Base-by-base conservation (phyloP, 1,140 invertebrate genomes). In the Copidosoma floridanum region DNA sequence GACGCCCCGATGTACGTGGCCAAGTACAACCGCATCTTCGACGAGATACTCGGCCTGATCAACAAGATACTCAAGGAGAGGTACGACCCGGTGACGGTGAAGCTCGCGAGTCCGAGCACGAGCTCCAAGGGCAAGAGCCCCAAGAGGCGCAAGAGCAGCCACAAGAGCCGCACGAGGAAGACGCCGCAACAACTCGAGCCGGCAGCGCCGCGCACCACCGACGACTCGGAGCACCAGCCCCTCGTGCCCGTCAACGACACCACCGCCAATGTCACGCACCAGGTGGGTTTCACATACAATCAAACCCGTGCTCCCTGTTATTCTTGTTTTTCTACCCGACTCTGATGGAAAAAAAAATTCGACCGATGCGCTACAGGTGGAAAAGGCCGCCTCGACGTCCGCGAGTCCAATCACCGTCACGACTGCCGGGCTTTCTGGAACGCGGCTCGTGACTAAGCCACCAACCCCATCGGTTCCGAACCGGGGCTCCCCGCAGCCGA, bases 1-100 rank as follows among this genome's bases (percentile, higher is more conserved):
- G 65, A 78, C 57, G 79, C 89, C 18, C 85, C 87, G 1, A 83
- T 88, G 26, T 89, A 90, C 74, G 87, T 90, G 24, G 80, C 85
- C 23, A 90, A 90, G 71, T 91, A 92, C 78, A 93, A 93, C 77
- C 85, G 85, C 65, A 92, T 91, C 71, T 87, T 92, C 32, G 91
- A 93, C 73, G 89, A 85, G 63, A 90, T 92, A 64, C 81, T 92
- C 41, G 85, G 84, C 24, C 84, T 88, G 60, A 91, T 93, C 71
- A 92, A 92, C 75, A 85, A 86, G 64, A 88, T 91, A 46, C 75
- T 93, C 44, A 82, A 85, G 11, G 83, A 85, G 43, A 90, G 88
- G 43, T 93, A 92, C 71, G 90, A 93, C 73, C 90, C 91, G 1
- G 90, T 92, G 35, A 89, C 86, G 44, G 90, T 93, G 0, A 88